Conservation (phyloP, 1,140 invertebrate species). For the Halesus radiatus region DNA sequence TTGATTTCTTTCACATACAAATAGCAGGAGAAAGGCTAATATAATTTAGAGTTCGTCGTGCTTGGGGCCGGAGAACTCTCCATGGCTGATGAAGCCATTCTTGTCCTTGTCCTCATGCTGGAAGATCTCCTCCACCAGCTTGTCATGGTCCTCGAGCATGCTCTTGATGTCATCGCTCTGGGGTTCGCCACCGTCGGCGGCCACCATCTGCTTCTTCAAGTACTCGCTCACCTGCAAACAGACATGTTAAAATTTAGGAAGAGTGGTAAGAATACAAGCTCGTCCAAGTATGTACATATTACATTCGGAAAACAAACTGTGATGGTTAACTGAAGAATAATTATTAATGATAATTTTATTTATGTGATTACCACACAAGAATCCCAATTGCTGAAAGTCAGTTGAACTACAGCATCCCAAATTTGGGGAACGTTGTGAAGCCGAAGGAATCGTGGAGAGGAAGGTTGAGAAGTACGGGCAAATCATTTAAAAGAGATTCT, state of each 20-base stretch:
- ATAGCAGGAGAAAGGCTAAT: slow-evolving; percentile 9
- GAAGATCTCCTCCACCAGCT: slow-evolving; percentile 96
- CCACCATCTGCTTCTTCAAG: slow-evolving; percentile 90
- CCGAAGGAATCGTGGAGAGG: too few species aligned
- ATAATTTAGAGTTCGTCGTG: slow-evolving; percentile 92
- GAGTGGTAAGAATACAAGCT: neutral
- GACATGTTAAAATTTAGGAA: too few species aligned
- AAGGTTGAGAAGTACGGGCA: too few species aligned
- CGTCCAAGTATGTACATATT: too few species aligned
- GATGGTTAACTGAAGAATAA: too few species aligned
- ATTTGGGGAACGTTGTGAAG: too few species aligned
- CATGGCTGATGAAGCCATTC: slow-evolving; percentile 95
- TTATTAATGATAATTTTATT: too few species aligned
- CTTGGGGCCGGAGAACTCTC: slow-evolving; percentile 96
- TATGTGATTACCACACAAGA: too few species aligned
- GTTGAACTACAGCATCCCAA: too few species aligned
- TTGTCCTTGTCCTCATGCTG: slow-evolving; percentile 96
- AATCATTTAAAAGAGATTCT: too few species aligned
- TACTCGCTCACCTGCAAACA: slow-evolving; percentile 86
- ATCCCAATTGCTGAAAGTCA: too few species aligned
- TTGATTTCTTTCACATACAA: slow-evolving; percentile 26
- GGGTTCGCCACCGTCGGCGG: slow-evolving; percentile 77
- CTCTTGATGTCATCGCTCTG: slow-evolving; percentile 85
- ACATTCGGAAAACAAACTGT: too few species aligned
- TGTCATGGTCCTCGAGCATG: slow-evolving; percentile 91